Percentiles rank a stretch among this genome's conserved stretches.
These are phyloP conservation scores for Ypsolopha scabrella DNA, from an alignment of 2,888 invertebrate genomes.

Conservation along the genomic window DNA sequence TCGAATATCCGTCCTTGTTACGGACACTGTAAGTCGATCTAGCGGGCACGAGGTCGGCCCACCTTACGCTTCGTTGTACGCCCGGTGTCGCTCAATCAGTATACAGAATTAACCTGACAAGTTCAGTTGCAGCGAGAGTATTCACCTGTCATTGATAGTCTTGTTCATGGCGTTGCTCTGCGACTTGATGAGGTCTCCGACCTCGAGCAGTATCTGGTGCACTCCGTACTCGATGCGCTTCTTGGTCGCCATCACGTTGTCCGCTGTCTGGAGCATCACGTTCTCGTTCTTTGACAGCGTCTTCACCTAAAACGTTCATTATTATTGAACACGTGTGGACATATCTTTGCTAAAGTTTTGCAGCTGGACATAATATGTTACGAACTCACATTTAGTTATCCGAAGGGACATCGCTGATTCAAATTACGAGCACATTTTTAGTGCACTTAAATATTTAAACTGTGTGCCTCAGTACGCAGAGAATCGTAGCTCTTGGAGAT, in stretches of 20 bases:
- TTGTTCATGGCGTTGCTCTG: constrained; percentile 75
- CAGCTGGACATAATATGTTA: too few relatives aligned
- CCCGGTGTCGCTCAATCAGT: background rate
- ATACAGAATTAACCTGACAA: background rate
- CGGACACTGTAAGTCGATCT: background rate
- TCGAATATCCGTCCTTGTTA: background rate
- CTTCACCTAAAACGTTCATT: constrained; percentile 40
- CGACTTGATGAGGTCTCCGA: constrained; percentile 76
- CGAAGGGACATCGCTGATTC: too few relatives aligned
- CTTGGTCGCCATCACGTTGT: constrained; percentile 86
- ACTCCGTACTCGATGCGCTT: constrained; percentile 87
- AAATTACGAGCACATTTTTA: too few relatives aligned
- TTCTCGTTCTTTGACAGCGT: constrained; percentile 79
- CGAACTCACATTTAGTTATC: too few relatives aligned
- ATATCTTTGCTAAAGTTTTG: too few relatives aligned
- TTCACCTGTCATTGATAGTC: constrained; percentile 73
- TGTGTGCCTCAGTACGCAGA: too few relatives aligned
- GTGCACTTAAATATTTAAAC: too few relatives aligned
- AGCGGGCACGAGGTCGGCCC: too few relatives aligned
- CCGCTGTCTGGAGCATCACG: constrained; percentile 84
- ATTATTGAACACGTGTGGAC: too few relatives aligned
- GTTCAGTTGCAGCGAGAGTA: too few relatives aligned
- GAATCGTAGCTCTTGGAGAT: too few relatives aligned
- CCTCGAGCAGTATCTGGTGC: constrained; percentile 82
- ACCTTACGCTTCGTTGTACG: too few relatives aligned